Conservation (phyloP, 2,797 vertebrate species). For the Huso huso region DNA sequence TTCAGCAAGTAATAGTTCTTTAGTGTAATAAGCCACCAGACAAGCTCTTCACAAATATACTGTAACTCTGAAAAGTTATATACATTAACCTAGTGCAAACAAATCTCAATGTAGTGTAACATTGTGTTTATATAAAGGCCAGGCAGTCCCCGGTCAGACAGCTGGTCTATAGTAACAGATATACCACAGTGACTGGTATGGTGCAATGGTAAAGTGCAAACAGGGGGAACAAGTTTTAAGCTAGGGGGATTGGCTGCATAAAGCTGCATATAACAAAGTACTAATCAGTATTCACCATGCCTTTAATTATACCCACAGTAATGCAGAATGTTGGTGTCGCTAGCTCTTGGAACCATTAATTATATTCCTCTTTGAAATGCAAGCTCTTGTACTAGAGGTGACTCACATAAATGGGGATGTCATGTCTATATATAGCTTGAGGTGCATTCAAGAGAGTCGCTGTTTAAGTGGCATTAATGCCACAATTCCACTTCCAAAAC, state of each 20-base stretch:
- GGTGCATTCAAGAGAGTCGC: neutral
- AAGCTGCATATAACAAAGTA: neutral
- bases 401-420: neutral
- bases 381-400: neutral
- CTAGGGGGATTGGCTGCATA: neutral
- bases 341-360: neutral
- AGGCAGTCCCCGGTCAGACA: too few relatives aligned
- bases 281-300: neutral
- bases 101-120: too few relatives aligned
- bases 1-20: too few relatives aligned
- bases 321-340: neutral
- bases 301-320: conserved; percentile 3
- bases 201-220: neutral
- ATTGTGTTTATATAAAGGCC: too few relatives aligned
- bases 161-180: too few relatives aligned
- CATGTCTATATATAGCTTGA: neutral
- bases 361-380: neutral
- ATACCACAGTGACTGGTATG: neutral
- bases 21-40: too few relatives aligned
- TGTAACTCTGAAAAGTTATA: too few relatives aligned
- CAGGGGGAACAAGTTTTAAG: neutral
- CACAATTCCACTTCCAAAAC: too few relatives aligned
- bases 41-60: too few relatives aligned
- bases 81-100: too few relatives aligned
- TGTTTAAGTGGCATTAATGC: too few relatives aligned